Evolutionary conservation across 1,140 invertebrate species (phyloP), one percentile per base, ranked within the genome.

Genomic region (Platorchestia sp.): DNA sequence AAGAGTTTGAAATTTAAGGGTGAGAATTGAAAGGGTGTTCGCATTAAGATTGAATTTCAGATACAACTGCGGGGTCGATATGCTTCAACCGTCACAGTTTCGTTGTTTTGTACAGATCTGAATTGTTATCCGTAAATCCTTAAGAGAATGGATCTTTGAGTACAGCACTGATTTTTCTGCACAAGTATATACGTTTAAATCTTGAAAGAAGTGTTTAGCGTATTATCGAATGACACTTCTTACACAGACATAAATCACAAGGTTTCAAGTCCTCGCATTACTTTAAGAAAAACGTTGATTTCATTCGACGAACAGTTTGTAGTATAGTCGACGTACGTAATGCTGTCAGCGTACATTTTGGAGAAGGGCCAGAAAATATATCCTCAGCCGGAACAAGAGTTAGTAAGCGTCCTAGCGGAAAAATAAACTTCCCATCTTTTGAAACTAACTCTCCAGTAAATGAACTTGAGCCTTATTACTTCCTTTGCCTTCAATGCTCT

Each of bases 401-500:
- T 75, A 75, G 59, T 75, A 10, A 10, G 7, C 14, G 59, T 36
- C 59, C 36, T 75, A 22, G 36, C 59, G 59, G 27, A 75, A 75
- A 75, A 51, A 51, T 51, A 51, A 75, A 75, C 59, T 75, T 22
- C 59, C 59, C 59, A 36, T 75, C 36, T 75, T 75, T 14, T 14
- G 47, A 36, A 27, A 1, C 59, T 27, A 75, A 75, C 59, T 75
- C 59, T 75, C 59, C 59, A 36, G 59, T 75, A 36, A 75, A 75
- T 75, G 59, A 75, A 75, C 59, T 27, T 27, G 59, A 75, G 7
- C 59, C 59, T 75, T 75, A 75, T 75, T 75, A 75, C 59, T 75
- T 75, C 59, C 59, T 75, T 75, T 75, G 59, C 59, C 59, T 75
- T 75, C 59, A 75, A 75, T 75, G 59, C 59, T 75, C 59, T 75